These are phyloP conservation scores for Asobara japonica DNA, from an alignment of 1,140 invertebrate species.

Conservation along the genomic window DNA sequence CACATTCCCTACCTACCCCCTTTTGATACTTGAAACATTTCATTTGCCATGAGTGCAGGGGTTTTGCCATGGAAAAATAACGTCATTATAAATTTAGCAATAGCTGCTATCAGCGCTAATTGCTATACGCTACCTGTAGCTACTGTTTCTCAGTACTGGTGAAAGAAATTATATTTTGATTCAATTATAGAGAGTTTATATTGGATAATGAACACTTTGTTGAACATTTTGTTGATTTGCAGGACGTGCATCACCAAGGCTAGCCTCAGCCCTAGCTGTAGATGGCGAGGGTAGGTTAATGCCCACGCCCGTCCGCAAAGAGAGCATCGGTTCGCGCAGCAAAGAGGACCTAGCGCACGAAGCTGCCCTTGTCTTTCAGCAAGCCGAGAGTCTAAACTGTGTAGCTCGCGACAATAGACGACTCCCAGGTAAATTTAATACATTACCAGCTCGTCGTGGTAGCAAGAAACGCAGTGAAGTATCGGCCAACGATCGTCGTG, in stretches of 20 bases:
- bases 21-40: neutral
- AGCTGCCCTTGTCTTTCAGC: constrained; percentile 74
- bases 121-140: neutral
- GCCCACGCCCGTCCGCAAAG: constrained; percentile 70
- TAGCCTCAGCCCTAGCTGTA: constrained; percentile 59
- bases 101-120: constrained; percentile 4
- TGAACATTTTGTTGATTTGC: constrained; percentile 38
- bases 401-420: constrained; percentile 63
- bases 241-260: constrained; percentile 58
- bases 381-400: constrained; percentile 74
- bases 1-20: constrained; percentile 2
- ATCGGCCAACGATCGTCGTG: constrained; percentile 48
- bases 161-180: neutral
- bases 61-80: neutral
- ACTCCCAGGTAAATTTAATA: constrained; percentile 72
- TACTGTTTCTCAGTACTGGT: neutral
- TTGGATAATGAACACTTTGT: no score
- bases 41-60: neutral
- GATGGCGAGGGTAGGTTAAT: constrained; percentile 66
- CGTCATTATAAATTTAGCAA: constrained; percentile 8
- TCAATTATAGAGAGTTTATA: no score
- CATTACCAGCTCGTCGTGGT: constrained; percentile 67
- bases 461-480: constrained; percentile 65
- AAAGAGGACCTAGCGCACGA: constrained; percentile 76
- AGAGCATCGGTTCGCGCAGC: constrained; percentile 72